Base-by-base conservation (phyloP, 2,797 vertebrate genomes). In the Zalophus californianus region DNA sequence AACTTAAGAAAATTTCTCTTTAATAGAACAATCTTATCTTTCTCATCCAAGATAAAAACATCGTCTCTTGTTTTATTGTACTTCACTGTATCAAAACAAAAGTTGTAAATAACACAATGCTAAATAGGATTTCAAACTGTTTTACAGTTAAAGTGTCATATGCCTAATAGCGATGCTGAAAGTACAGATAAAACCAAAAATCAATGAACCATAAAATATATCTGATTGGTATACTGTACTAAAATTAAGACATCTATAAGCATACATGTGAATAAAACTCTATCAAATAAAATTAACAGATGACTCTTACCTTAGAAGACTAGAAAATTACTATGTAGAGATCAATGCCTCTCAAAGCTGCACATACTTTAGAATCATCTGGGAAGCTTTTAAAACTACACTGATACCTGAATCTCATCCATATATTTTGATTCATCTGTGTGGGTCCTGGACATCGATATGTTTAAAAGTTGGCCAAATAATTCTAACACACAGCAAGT, bases 321-420 rank as follows among this genome's bases (percentile, higher is more conserved):
- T 80, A 75, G 48, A 77, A 35, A 94, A 60, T n/a, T 66, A n/a
- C 75, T 16, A 44, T 21, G 27, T 44, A 82, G 7, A 95, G 21
- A 79, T 50, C 58, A 66, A 7, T 87, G 29, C 32, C 29, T 91
- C 52, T 83, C 41, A 70, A 32, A 77, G 6, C 3, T 90, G 32
- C 29, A 86, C 13, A 92, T 6, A 73, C 16, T 66, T 78, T 29
- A 94, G 21, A 82, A 92, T 72, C 35, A 75, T 29, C 44, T 38
- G n/a, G 11, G 50, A 73, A 94, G 62, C 29, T 84, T 82, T 91
- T 75, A 84, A 94, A 96, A 79, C 6, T 29, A 66, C 7, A 64
- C 0, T n/a, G 27, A 70, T 32, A 79, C 4, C 66, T 90, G 25
- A 90, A 66, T 18, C 9, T 20, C 4, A 41, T 52, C 6, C 5